Base-by-base conservation (phyloP, 2,797 vertebrate species). In the Neomorphus geoffroyi region DNA sequence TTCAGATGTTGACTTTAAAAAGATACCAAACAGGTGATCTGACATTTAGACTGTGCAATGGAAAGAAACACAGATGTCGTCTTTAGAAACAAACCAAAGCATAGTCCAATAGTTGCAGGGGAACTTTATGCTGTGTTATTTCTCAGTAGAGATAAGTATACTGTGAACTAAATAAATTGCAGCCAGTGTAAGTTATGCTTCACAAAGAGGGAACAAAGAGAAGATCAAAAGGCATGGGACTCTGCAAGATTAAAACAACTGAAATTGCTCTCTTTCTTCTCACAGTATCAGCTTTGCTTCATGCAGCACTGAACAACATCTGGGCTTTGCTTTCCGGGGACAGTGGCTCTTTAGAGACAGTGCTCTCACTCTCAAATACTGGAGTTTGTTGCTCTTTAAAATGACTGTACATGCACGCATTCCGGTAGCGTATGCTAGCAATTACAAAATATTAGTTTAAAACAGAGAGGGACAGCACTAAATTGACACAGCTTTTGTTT, bases 191-290 rank as follows among this genome's bases (percentile, higher is more conserved):
- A 84, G 23, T 41, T 81, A 57, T 58, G 74, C 74, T 88, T 72
- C 86, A 82, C 57, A 91, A 89, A 88, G 66, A 88, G 41, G 28
- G 75, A 94, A 92, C 82, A 88, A 83, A 90, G 79, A 61, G 56
- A 94, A 84, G 87, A 95, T 94, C 86, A 96, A 95, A 95, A 89
- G 35, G 45, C 86, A 61, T 18, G 56, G 18, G 64, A 24, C 33
- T 92, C 33, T 48, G 77, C 45, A 67, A 75, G 83, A 88, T 69
- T 73, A 58, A 94, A 96, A 51, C 74, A 78, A 70, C 39, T 71
- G 81, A 85, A 92, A 87, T 87, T 71, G 64, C 75, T 83, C 64
- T 71, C 50, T 92, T 90, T 92, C 83, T 86, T 89, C 86, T 87
- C 75, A 26, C 27, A 37, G 21, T 30, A 89, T 71, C 61, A 86